Evolutionary conservation across 2,113 vertebrate species (phyloP).

Genomic region (Nanger granti): DNA sequence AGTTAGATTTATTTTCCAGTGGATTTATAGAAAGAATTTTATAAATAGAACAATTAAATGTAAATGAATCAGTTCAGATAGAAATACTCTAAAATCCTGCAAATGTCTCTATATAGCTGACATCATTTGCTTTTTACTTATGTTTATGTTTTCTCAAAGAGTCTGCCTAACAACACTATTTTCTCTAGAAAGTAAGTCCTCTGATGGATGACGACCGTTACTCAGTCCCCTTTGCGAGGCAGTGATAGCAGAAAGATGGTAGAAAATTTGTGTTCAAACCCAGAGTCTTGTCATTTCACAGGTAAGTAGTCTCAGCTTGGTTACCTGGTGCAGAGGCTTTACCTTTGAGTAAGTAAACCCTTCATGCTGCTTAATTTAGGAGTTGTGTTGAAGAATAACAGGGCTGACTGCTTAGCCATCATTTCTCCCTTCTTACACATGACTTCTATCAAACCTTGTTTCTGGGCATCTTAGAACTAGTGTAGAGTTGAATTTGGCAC

Average conservation of each 20-base stretch:
- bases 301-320: neutral
- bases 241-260: neutral
- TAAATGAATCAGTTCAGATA: neutral
- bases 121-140: neutral
- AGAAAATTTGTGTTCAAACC: neutral
- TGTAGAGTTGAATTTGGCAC: neutral
- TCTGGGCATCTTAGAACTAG: neutral
- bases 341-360: neutral
- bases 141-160: neutral
- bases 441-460: neutral
- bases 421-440: neutral
- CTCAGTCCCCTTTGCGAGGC: neutral
- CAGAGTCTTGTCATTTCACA: neutral
- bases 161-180: neutral
- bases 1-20: neutral
- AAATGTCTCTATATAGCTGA: neutral
- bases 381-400: neutral
- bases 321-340: neutral
- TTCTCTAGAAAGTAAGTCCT: neutral
- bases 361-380: constrained; percentile 9
- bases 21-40: neutral
- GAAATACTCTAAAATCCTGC: constrained; percentile 6
- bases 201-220: neutral
- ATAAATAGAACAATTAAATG: neutral
- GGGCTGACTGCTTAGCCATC: neutral